phyloP scores from a whole-genome alignment of 2,888 invertebrate genomes.

The Hypolimnas misippus region DNA sequence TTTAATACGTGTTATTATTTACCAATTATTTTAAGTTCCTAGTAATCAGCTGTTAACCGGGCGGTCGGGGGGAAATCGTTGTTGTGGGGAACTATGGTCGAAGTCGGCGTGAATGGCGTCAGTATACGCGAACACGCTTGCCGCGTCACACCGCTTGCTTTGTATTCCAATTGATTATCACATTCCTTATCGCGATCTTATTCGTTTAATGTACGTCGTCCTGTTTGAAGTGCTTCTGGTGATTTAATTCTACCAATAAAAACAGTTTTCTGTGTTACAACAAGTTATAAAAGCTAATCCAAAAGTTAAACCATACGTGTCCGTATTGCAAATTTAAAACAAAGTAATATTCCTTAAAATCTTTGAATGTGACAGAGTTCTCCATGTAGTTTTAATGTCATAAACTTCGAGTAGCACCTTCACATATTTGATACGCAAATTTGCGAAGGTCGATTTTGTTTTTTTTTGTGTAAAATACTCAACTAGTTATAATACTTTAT shows the following conservation, averaged over 20 bases:
- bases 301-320: not conserved
- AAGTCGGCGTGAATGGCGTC: slow-evolving; percentile 56
- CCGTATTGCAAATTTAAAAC: slow-evolving; percentile 19
- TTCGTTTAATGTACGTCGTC: slow-evolving; percentile 17
- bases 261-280: not conserved
- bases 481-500: slow-evolving; percentile 43
- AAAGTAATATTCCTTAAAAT: slow-evolving; percentile 34
- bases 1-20: not conserved
- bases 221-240: slow-evolving; percentile 22
- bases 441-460: slow-evolving; percentile 16
- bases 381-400: slow-evolving; percentile 1
- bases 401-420: slow-evolving; percentile 10
- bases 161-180: slow-evolving; percentile 42
- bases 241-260: not conserved
- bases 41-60: slow-evolving; percentile 70
- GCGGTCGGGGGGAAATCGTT: slow-evolving; percentile 56
- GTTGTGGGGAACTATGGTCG: slow-evolving; percentile 51
- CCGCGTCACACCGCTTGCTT: slow-evolving; percentile 45
- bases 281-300: not conserved
- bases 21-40: slow-evolving; percentile 37
- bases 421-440: slow-evolving; percentile 21
- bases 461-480: slow-evolving; percentile 21
- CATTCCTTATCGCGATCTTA: slow-evolving; percentile 29
- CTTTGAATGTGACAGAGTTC: slow-evolving; percentile 51
- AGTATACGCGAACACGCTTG: slow-evolving; percentile 65